Base-by-base conservation (phyloP, 1,140 invertebrate genomes). In the Telenomus remus region DNA sequence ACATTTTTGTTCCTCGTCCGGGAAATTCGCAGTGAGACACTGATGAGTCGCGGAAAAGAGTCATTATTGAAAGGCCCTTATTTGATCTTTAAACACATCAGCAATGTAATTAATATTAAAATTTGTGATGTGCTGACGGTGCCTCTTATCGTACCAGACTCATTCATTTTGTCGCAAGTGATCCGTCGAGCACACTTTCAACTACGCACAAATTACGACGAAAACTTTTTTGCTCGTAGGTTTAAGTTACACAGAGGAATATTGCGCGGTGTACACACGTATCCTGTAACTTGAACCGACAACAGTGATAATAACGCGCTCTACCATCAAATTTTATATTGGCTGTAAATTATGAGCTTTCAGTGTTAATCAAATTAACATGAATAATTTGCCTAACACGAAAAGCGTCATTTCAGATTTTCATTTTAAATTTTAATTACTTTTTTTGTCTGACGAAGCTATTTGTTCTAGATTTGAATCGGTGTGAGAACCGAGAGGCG, bases 41-140 rank as follows among this genome's bases (percentile, higher is more conserved):
- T 16, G 43, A 70, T 37, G 37, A 46, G 9, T 6, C 11, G 14
- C 12, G 13, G 53, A 57, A 68, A 46, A 4, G 11, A 54, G 16
- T 13, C 13, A 16, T 55, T 42, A 51, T 61, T 65, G n/a, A 72
- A 73, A 60, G 47, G 48, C 43, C 43, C 12, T 44, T 14, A 61
- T 44, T 77, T 34, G 12, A 34, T 76, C 50, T 57, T 68, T 71
- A 68, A 68, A 76, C 46, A 61, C 51, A 63, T 72, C 68, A 63
- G 57, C 35, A 10, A 46, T 27, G 76, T 44, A 61, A 78, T 78
- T 78, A 73, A 78, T 66, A 73, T 78, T 78, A 72, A 71, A 72
- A 72, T 54, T 42, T 55, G 51, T 9, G 56, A 69, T 72, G 10
- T 33, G 75, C 75, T 78, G 75, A 78, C 75, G 55, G 68, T 50